Base-by-base conservation (phyloP, 53 echinoderm and acorn worm species). In the Crossaster papposus region DNA sequence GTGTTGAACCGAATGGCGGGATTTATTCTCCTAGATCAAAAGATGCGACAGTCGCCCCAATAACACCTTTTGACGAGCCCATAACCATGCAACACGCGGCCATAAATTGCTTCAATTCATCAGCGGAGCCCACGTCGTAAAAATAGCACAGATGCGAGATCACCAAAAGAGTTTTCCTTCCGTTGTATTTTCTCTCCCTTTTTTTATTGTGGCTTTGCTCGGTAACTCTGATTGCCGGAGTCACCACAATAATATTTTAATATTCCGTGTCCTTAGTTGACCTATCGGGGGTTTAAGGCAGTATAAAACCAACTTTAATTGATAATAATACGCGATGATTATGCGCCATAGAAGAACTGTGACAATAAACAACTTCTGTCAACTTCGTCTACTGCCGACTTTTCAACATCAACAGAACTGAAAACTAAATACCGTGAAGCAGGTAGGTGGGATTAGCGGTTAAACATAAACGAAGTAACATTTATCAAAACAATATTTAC, bases 1-100 rank as follows among this genome's bases (percentile, higher is more conserved):
- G 34, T 79, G n/a, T 51, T 12, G 79, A 79, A 79, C 62, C 23
- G 53, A 78, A 14, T 51, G 81, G 32, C 20, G 17, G 15, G 85
- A 23, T 85, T 52, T 30, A 26, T 33, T 54, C 54, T 29, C 62
- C 28, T 36, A 87, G 68, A 87, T 87, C 87, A 87, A 87, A 87
- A 24, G 87, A 87, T 26, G 87, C 87, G 75, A 51, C 87, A 36
- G 31, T 14, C 76, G 24, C 35, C 14, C 18, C 34, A n/a, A 77
- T 75, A 63, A 87, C 87, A 87, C 87, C 87, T 87, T 87, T 87
- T 82, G 87, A 87, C 72, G 87, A 52, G n/a, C 33, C 36, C 87
- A 76, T 77, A 87, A 87, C 87, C 30, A 26, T 32, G 77, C 87
- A 58, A 87, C 72, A 33, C 29, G 63, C 75, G 30, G 9, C 77